Base-by-base conservation (phyloP, 2,113 vertebrate species). In the Phylloscopus whistleri region DNA sequence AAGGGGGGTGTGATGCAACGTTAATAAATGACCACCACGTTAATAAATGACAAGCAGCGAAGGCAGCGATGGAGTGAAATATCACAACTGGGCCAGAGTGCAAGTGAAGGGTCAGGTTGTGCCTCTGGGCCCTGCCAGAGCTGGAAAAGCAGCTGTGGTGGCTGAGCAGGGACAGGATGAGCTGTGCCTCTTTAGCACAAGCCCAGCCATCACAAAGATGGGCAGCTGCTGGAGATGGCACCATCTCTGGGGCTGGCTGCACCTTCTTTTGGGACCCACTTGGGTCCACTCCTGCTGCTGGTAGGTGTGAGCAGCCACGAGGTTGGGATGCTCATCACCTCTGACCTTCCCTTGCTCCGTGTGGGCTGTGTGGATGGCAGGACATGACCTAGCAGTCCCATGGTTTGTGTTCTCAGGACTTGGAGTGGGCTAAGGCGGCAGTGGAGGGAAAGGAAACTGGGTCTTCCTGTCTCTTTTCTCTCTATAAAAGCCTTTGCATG, bases 211-310 rank as follows among this genome's bases (percentile, higher is more conserved):
- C 2, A 0, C 3, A 3, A 33, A 63, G 39, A 28, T 4, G 3
- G 52, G 63, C 4, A 3, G 68, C 35, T 64, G 52, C 63, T 58
- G n/a, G 59, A 48, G 13, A 5, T 3, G 6, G 3, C 3, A 4
- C 0, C 1, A 16, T 10, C 26, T 46, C 81, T 18, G 3, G 44
- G 43, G 27, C 33, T 77, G 0, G 0, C 35, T 43, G 0, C 1
- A 2, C 22, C 15, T 48, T n/a, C 30, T 35, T 70, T 28, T 59
- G 30, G 75, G 49, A 21, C 1, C 1, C 46, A 24, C 26, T 30
- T 74, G 58, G 31, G 11, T 46, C n/a, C 17, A 9, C 21, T n/a
- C 5, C 6, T 51, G 43, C 27, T 55, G 26, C 15, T 85, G n/a
- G 11, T 28, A 31, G 56, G 26, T 64, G 30, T 68, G 81, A 69